A percentile compares a stretch with the other conserved stretches of the same genome.
Evolutionary conservation across 2,888 invertebrate species (phyloP).

Genomic region (Unio pictorum): DNA sequence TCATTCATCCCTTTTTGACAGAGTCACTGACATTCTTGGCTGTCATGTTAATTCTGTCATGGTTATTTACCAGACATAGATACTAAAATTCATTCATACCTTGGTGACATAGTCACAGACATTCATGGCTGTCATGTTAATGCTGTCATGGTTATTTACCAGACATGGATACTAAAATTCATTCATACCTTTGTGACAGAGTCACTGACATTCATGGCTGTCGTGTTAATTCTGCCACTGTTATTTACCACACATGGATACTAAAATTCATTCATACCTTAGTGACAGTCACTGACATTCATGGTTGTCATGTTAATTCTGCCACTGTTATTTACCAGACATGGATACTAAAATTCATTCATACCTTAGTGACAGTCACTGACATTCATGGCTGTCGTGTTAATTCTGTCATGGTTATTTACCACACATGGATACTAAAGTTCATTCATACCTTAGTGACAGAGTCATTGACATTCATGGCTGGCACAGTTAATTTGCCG

Average conservation of each 20-base stretch:
- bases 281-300: slow-evolving; percentile 97
- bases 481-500: slow-evolving; percentile 93
- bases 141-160: slow-evolving; percentile 83
- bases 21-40: slow-evolving; percentile 99
- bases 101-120: slow-evolving; percentile 98
- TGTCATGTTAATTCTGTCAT: slow-evolving; percentile 77
- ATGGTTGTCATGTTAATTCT: slow-evolving; percentile 83
- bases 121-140: slow-evolving; percentile 91
- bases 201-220: slow-evolving; percentile 99
- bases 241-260: slow-evolving; percentile 91
- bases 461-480: slow-evolving; percentile 99
- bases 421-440: slow-evolving; percentile 79
- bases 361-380: slow-evolving; percentile 94
- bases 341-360: slow-evolving; percentile 77
- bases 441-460: slow-evolving; percentile 82
- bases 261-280: slow-evolving; percentile 74
- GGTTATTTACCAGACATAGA: slow-evolving; percentile 94
- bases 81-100: slow-evolving; percentile 36
- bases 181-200: slow-evolving; percentile 86
- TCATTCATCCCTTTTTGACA: slow-evolving; percentile 82
- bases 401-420: slow-evolving; percentile 80
- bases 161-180: slow-evolving; percentile 80
- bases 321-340: slow-evolving; percentile 87
- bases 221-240: slow-evolving; percentile 78
- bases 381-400: slow-evolving; percentile 95